Conservation (phyloP, 2,797 vertebrate species). For the Corythornis leucogaster region DNA sequence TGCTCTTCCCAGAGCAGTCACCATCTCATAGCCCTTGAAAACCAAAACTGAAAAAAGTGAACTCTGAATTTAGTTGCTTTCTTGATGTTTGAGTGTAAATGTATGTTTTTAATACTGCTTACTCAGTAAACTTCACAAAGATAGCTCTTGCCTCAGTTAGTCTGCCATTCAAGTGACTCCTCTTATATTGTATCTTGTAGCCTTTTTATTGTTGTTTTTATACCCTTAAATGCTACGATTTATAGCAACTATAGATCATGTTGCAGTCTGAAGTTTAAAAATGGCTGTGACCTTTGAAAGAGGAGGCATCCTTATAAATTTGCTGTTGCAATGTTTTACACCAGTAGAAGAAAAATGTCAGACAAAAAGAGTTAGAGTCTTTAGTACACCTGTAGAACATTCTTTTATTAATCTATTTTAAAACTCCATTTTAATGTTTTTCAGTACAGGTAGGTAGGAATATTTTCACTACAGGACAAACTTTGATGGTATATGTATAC, state of each 20-base stretch:
- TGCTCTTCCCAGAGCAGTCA: not conserved
- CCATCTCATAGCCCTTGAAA: not conserved
- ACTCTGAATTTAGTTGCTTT: not conserved
- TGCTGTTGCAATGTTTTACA: conserved; percentile 13
- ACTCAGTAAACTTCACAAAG: not conserved
- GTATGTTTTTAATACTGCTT: not conserved
- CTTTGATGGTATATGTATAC: not conserved
- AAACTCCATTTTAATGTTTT: not conserved
- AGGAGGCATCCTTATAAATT: conserved; percentile 39
- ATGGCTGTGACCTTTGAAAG: conserved; percentile 65
- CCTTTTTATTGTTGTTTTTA: conserved; percentile 18
- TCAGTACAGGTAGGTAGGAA: not conserved
- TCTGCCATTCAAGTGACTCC: not conserved
- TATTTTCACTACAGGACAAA: not conserved
- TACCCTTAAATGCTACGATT: conserved; percentile 15
- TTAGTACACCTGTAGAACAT: not conserved
- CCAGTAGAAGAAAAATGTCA: not conserved
- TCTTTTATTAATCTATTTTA: not conserved
- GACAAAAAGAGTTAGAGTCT: not conserved
- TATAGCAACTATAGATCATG: conserved; percentile 10
- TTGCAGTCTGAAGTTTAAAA: conserved; percentile 55
- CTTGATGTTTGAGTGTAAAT: not conserved
- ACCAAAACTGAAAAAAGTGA: not conserved
- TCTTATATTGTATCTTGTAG: not conserved
- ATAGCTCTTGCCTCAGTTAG: not conserved